Conservation (phyloP, 92 coral and sea anemone species). For the Palythoa grandiflora region DNA sequence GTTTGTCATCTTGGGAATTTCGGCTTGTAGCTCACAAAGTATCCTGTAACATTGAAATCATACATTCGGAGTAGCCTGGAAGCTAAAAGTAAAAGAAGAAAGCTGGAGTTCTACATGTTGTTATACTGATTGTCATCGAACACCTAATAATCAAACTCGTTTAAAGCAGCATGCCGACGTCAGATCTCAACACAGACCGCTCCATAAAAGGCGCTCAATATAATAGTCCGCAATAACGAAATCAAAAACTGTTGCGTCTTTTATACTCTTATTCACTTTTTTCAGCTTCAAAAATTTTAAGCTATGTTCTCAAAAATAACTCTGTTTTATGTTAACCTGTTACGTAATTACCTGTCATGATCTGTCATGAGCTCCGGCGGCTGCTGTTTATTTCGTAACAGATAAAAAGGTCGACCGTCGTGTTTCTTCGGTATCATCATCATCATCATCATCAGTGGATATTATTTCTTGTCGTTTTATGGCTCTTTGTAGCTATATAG, state of each 20-base stretch:
- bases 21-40: constrained; percentile 8
- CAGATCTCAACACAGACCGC: constrained; percentile 20
- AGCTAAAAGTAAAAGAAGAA: background rate
- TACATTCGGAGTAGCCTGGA: background rate
- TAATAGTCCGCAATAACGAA: constrained; percentile 3
- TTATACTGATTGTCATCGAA: background rate
- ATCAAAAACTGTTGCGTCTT: background rate
- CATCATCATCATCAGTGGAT: background rate
- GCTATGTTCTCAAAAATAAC: background rate
- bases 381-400: constrained; percentile 2
- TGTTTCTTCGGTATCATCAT: background rate
- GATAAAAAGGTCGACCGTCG: constrained; percentile 3
- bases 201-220: background rate
- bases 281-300: constrained; percentile 12
- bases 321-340: constrained; percentile 14
- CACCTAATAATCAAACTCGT: background rate
- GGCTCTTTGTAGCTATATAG: constrained; percentile 40
- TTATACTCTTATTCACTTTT: constrained; percentile 7
- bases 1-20: background rate
- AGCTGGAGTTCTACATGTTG: background rate
- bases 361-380: background rate
- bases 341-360: constrained; percentile 9
- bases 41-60: constrained; percentile 8
- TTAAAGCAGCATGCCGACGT: constrained; percentile 2
- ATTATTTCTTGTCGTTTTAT: constrained; percentile 23